phyloP scores from a whole-genome alignment of 1,140 invertebrate species.

The Euglossa dilemma region DNA sequence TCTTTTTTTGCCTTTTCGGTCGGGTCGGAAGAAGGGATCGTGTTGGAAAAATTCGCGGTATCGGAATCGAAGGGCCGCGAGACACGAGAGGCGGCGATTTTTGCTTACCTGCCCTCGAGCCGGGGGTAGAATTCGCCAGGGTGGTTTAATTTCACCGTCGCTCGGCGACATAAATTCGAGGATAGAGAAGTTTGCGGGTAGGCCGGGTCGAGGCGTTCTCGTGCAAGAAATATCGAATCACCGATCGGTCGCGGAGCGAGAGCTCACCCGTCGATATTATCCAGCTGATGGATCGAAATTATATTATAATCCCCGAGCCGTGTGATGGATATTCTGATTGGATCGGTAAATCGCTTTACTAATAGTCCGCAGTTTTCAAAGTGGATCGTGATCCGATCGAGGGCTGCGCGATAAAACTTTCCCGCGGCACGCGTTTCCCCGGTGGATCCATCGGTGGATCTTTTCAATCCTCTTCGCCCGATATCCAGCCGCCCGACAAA shows the following conservation, averaged over 20 bases:
- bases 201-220: neutral
- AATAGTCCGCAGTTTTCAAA: slow-evolving; percentile 47
- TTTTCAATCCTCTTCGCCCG: too few species aligned
- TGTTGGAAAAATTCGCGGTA: neutral
- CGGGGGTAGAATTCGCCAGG: neutral
- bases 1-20: too few species aligned
- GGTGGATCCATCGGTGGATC: neutral
- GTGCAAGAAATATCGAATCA: slow-evolving; percentile 63
- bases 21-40: neutral
- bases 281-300: slow-evolving; percentile 66
- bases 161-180: slow-evolving; percentile 17
- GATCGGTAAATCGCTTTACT: slow-evolving; percentile 61
- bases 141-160: slow-evolving; percentile 25
- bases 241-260: slow-evolving; percentile 48
- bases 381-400: slow-evolving; percentile 28
- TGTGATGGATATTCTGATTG: slow-evolving; percentile 71
- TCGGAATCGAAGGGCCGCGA: too few species aligned
- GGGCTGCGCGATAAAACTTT: neutral
- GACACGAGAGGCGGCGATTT: neutral
- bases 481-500: too few species aligned
- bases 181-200: slow-evolving; percentile 1
- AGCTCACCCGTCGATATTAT: slow-evolving; percentile 37
- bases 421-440: too few species aligned
- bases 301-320: slow-evolving; percentile 70
- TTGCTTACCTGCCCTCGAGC: too few species aligned